phyloP scores from a whole-genome alignment of 2,888 invertebrate species.

The Dasysyrphus tricinctus region DNA sequence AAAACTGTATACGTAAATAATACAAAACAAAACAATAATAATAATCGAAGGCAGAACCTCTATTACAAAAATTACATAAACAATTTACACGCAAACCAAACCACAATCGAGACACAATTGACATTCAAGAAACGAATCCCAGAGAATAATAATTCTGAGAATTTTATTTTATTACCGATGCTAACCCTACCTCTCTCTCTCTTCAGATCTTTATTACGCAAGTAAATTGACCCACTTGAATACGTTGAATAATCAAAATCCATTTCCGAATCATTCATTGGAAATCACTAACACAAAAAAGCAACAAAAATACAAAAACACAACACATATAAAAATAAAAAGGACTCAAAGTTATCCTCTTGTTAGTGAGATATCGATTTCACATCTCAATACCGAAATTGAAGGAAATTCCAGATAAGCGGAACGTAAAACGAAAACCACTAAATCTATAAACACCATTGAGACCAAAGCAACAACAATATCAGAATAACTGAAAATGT shows the following conservation, averaged over 20 bases:
- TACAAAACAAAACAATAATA: conserved; percentile 16
- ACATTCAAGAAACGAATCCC: conserved; percentile 39
- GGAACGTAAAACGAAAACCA: conserved; percentile 29
- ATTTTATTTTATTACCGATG: conserved; percentile 8
- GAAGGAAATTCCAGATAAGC: conserved; percentile 45
- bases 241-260: conserved; percentile 65
- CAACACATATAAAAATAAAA: background rate
- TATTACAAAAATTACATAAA: conserved; percentile 18
- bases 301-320: background rate
- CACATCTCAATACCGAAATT: conserved; percentile 64
- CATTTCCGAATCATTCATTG: conserved; percentile 50
- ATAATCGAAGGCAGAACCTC: conserved; percentile 6
- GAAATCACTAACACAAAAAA: conserved; percentile 24
- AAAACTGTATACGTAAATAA: background rate
- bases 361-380: conserved; percentile 65
- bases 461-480: background rate
- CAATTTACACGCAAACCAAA: conserved; percentile 12
- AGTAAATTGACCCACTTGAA: conserved; percentile 70
- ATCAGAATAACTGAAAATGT: conserved; percentile 30
- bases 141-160: conserved; percentile 29
- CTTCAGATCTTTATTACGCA: conserved; percentile 24
- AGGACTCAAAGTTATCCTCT: conserved; percentile 7
- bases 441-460: conserved; percentile 16
- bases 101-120: conserved; percentile 30
- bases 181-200: background rate